These are phyloP conservation scores for Mola mola DNA, from an alignment of 2,113 vertebrate genomes.

Conservation along the genomic window DNA sequence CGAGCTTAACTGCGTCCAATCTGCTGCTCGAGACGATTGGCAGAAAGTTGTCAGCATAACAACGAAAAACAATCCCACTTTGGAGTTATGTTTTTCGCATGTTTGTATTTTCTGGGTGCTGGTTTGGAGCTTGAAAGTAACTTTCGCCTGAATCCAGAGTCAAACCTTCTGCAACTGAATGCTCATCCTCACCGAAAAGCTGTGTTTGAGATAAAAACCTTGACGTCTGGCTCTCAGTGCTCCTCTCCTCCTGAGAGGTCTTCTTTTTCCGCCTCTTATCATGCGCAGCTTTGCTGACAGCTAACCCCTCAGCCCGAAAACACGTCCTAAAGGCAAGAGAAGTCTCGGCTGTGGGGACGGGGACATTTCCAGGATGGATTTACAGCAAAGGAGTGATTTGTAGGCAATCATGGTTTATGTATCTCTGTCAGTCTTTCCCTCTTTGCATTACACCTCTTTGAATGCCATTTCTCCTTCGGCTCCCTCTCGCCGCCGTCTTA, in stretches of 20 bases:
- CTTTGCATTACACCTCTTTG: conserved; percentile 42
- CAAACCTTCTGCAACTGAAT: no score
- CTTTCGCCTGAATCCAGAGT: no score
- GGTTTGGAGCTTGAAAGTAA: no score
- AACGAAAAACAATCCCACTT: no score
- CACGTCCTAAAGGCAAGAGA: conserved; percentile 11
- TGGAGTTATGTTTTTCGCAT: no score
- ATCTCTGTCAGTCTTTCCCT: conserved; percentile 40
- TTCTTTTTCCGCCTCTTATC: background rate
- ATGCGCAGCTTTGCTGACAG: background rate
- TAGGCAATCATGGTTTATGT: conserved; percentile 43
- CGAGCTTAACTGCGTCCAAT: no score
- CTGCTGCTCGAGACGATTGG: no score
- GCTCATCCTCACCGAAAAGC: no score
- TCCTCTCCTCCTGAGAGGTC: background rate
- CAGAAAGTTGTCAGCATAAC: no score
- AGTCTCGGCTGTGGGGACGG: background rate
- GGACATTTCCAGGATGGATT: conserved; percentile 26
- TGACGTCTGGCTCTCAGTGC: no score
- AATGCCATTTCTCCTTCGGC: conserved; percentile 33
- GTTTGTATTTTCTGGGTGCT: no score
- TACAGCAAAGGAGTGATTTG: conserved; percentile 42
- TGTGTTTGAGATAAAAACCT: background rate
- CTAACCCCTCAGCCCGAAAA: background rate
- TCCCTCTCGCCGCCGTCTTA: conserved; percentile 45